Evolutionary conservation across 2,888 invertebrate species (phyloP).

Genomic region (Microctonus hyperodae): DNA sequence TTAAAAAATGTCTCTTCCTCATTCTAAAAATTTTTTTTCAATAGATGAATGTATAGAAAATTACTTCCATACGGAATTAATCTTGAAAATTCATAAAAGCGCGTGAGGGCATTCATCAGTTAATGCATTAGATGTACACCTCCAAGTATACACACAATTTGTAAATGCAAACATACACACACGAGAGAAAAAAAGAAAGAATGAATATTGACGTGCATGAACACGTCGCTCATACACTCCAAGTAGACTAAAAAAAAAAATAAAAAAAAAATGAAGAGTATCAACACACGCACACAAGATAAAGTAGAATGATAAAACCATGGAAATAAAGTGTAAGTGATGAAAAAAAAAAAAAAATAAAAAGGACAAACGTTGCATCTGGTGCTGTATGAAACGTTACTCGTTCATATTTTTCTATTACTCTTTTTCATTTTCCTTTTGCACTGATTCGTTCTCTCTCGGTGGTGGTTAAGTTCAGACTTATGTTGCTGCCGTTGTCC

Average conservation of each 20-base stretch:
- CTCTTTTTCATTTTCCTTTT: constrained; percentile 24
- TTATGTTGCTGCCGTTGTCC: constrained; percentile 60
- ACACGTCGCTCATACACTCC: constrained; percentile 35
- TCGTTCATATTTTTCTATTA: constrained; percentile 12
- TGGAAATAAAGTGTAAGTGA: not conserved
- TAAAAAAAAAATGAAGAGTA: constrained; percentile 36
- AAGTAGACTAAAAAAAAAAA: constrained; percentile 42
- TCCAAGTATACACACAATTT: too few species aligned
- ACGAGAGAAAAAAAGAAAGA: too few species aligned
- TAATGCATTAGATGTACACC: not conserved
- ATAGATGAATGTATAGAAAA: too few species aligned
- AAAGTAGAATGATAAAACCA: too few species aligned
- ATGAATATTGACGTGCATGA: not conserved
- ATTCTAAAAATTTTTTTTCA: too few species aligned
- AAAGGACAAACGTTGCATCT: constrained; percentile 44
- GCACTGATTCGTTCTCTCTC: constrained; percentile 40
- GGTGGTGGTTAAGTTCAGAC: constrained; percentile 50
- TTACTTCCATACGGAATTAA: not conserved
- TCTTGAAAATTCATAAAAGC: not conserved
- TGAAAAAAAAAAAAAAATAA: constrained; percentile 30
- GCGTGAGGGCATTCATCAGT: not conserved
- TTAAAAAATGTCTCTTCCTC: too few species aligned
- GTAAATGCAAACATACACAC: too few species aligned
- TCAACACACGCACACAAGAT: constrained; percentile 42
- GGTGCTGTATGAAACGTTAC: constrained; percentile 38